phyloP scores from a whole-genome alignment of 2,888 invertebrate species.

The Eilema depressum region DNA sequence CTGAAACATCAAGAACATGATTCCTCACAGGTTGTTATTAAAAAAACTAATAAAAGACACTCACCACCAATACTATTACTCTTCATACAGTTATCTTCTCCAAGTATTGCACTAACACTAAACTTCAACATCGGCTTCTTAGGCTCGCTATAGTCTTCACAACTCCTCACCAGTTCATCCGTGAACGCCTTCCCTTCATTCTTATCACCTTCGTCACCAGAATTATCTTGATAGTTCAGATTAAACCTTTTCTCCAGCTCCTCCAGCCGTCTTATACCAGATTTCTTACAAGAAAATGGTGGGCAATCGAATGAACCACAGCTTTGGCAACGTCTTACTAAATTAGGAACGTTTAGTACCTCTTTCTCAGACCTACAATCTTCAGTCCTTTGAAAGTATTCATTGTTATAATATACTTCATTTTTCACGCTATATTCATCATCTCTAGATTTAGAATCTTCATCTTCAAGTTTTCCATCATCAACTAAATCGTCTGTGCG shows the following conservation, averaged over 20 bases:
- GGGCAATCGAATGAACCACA: slow-evolving; percentile 87
- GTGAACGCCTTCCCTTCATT: slow-evolving; percentile 65
- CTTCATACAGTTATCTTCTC: slow-evolving; percentile 76
- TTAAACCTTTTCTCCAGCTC: slow-evolving; percentile 80
- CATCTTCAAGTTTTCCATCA: slow-evolving; percentile 67
- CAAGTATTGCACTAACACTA: slow-evolving; percentile 96
- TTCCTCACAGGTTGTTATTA: no score
- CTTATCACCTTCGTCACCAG: slow-evolving; percentile 73
- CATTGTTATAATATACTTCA: slow-evolving; percentile 71
- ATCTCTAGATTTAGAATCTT: slow-evolving; percentile 65
- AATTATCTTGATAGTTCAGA: slow-evolving; percentile 76
- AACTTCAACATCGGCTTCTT: slow-evolving; percentile 94
- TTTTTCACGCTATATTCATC: slow-evolving; percentile 72
- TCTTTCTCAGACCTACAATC: slow-evolving; percentile 70
- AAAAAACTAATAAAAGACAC: slow-evolving; percentile 42
- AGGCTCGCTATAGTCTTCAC: slow-evolving; percentile 77
- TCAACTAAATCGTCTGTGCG: slow-evolving; percentile 62
- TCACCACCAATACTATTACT: slow-evolving; percentile 74
- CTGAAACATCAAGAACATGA: no score
- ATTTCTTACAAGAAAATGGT: slow-evolving; percentile 80
- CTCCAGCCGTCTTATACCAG: slow-evolving; percentile 76
- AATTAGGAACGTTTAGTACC: slow-evolving; percentile 76
- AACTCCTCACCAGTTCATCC: slow-evolving; percentile 77
- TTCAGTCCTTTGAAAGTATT: slow-evolving; percentile 68
- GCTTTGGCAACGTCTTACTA: slow-evolving; percentile 81